A percentile compares a stretch with the other conserved stretches of the same genome.
Evolutionary conservation across 2,113 vertebrate genomes (phyloP).

Genomic region (Aphyosemion australe): DNA sequence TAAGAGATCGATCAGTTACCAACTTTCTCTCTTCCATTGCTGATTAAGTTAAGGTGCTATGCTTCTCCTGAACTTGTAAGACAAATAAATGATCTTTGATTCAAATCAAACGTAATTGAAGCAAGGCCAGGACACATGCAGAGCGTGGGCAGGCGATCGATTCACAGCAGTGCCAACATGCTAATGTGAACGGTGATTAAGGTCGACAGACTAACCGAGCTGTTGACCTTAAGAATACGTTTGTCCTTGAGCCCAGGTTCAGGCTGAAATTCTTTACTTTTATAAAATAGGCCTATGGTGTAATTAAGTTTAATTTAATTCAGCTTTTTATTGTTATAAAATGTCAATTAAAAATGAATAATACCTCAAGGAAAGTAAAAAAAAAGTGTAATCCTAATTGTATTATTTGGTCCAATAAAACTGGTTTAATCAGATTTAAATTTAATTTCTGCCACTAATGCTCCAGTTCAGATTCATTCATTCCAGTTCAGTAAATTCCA

Average conservation of each 20-base stretch:
- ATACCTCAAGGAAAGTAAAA: no score
- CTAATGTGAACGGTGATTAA: slow-evolving; percentile 61
- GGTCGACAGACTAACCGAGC: slow-evolving; percentile 28
- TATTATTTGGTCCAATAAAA: no score
- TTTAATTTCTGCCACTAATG: no score
- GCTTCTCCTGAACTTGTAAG: slow-evolving; percentile 49
- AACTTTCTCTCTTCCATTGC: slow-evolving; percentile 24
- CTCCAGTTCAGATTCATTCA: no score
- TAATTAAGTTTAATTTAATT: neutral
- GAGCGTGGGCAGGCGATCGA: slow-evolving; percentile 40
- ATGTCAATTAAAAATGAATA: no score
- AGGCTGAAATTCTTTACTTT: slow-evolving; percentile 3
- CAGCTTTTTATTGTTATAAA: no score
- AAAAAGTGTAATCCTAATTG: no score
- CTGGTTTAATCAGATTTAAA: no score
- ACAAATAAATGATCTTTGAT: slow-evolving; percentile 66
- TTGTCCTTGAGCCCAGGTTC: slow-evolving; percentile 35
- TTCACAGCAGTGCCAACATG: slow-evolving; percentile 39
- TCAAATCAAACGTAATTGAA: slow-evolving; percentile 60
- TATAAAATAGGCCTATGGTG: neutral
- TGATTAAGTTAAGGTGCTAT: slow-evolving; percentile 52
- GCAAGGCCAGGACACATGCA: slow-evolving; percentile 39
- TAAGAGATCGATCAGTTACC: slow-evolving; percentile 40
- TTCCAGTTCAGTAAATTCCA: no score
- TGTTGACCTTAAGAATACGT: slow-evolving; percentile 45